These are phyloP conservation scores for Polia nebulosa DNA, from an alignment of 2,888 invertebrate species.

Conservation along the genomic window DNA sequence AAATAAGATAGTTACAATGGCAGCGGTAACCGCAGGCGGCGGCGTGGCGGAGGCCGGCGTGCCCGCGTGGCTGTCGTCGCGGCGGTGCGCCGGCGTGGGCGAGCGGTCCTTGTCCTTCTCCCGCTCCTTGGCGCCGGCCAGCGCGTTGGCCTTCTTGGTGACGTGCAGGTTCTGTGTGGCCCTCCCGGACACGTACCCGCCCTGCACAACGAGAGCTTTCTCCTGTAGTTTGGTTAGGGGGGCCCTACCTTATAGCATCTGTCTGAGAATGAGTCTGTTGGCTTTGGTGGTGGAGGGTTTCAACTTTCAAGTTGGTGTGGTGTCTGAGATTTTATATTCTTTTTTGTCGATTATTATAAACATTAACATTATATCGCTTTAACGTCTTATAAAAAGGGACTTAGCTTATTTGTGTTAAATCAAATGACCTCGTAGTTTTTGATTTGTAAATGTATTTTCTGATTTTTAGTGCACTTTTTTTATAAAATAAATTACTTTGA, in stretches of 20 bases:
- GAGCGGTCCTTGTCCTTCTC: conserved; percentile 89
- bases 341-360: too few relatives aligned
- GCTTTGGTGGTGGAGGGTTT: conserved; percentile 57
- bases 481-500: too few relatives aligned
- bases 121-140: conserved; percentile 92
- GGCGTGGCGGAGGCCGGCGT: conserved; percentile 79
- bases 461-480: too few relatives aligned
- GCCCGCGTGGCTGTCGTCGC: conserved; percentile 72
- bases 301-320: background rate
- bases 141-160: conserved; percentile 94
- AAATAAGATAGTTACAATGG: conserved; percentile 66
- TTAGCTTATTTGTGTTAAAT: conserved; percentile 32
- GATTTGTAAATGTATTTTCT: too few relatives aligned
- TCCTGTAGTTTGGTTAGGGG: conserved; percentile 92
- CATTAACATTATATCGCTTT: too few relatives aligned
- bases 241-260: conserved; percentile 87
- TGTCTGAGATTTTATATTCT: conserved; percentile 18
- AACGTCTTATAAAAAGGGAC: too few relatives aligned
- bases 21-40: conserved; percentile 82
- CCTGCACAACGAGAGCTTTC: conserved; percentile 93
- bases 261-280: conserved; percentile 80
- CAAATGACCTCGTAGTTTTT: conserved; percentile 19
- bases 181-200: conserved; percentile 92
- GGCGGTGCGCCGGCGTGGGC: conserved; percentile 73
- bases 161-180: conserved; percentile 93